phyloP scores from a whole-genome alignment of 2,797 vertebrate species.

The Paramormyrops hopkinsi region DNA sequence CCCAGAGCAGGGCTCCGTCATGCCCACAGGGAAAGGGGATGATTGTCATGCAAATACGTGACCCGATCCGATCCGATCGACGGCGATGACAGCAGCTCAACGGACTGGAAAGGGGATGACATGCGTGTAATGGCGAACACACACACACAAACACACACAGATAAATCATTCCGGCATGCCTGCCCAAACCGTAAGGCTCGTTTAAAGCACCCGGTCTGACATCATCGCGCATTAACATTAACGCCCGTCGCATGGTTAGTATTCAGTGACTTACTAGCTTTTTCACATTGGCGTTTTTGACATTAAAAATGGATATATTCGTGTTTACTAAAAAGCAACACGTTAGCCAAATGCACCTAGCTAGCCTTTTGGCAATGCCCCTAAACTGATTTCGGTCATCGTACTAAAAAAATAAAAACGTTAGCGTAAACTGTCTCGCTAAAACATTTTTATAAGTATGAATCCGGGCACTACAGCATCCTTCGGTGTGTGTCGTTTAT shows the following conservation, averaged over 20 bases:
- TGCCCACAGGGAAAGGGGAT: not conserved
- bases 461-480: not conserved
- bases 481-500: not conserved
- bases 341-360: not conserved
- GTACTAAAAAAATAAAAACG: not conserved
- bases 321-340: not conserved
- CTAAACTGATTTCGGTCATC: not conserved
- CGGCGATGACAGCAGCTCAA: not conserved
- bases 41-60: not conserved
- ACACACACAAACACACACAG: not conserved
- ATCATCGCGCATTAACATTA: not conserved
- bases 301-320: not conserved
- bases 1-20: not conserved
- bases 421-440: not conserved
- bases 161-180: not conserved
- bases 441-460: not conserved
- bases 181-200: not conserved
- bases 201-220: not conserved
- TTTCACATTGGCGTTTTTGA: not conserved
- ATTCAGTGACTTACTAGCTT: not conserved
- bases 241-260: not conserved
- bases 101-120: not conserved
- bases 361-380: not conserved
- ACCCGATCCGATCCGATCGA: constrained; percentile 3
- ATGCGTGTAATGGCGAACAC: not conserved